Conservation (phyloP, 64 coral and sea anemone genomes). For the Stichodactyla mertensii region DNA sequence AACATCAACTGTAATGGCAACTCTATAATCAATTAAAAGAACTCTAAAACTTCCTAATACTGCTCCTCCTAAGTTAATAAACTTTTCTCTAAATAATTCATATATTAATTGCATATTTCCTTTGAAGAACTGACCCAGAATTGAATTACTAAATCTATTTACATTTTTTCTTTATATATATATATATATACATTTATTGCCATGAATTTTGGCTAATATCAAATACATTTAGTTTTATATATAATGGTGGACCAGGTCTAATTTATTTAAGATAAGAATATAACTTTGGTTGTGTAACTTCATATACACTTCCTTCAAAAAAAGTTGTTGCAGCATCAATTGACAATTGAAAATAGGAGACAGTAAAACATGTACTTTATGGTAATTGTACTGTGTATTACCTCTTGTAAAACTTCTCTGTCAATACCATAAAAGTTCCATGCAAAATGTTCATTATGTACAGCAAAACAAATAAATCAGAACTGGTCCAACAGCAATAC, state of each 20-base stretch:
- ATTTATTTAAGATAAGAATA: background rate
- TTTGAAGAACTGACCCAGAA: background rate
- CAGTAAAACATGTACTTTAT: too few species aligned
- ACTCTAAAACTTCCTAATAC: too few species aligned
- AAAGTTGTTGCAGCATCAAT: too few species aligned
- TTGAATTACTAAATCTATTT: background rate
- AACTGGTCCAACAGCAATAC: background rate
- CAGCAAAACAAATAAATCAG: background rate
- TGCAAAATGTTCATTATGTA: too few species aligned
- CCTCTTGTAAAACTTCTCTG: too few species aligned
- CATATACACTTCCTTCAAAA: too few species aligned
- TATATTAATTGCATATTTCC: background rate
- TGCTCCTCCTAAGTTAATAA: background rate
- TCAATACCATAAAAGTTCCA: too few species aligned
- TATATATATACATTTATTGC: background rate
- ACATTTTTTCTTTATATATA: background rate
- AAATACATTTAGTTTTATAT: background rate
- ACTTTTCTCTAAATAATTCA: background rate
- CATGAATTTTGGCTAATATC: background rate
- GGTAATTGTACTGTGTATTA: too few species aligned
- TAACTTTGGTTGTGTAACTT: too few species aligned
- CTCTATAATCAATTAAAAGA: too few species aligned
- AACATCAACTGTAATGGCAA: background rate
- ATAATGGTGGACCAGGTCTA: background rate
- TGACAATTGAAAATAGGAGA: too few species aligned